phyloP scores from a whole-genome alignment of 2,797 vertebrate species.

The Cichlasoma orientale region DNA sequence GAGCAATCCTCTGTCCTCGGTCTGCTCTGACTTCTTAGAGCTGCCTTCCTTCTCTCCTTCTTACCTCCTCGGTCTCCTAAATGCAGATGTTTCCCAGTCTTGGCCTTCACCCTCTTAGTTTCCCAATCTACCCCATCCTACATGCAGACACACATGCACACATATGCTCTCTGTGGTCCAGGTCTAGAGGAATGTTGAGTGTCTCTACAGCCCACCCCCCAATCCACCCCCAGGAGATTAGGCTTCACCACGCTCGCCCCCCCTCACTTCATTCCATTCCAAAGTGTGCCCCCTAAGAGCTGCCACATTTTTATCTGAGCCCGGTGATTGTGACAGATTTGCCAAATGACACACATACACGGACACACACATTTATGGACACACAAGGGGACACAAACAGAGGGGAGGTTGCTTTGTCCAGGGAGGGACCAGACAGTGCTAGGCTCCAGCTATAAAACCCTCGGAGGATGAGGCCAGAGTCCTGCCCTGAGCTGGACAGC shows the following conservation, averaged over 20 bases:
- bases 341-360: constrained; percentile 72
- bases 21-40: background rate
- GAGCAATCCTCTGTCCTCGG: background rate
- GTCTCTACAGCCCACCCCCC: constrained; percentile 69
- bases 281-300: constrained; percentile 77
- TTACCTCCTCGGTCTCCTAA: background rate
- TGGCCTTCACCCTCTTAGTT: background rate
- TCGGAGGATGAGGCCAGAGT: constrained; percentile 64
- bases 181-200: constrained; percentile 78
- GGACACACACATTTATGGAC: constrained; percentile 57
- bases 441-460: constrained; percentile 74
- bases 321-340: constrained; percentile 80
- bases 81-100: background rate
- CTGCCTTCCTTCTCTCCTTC: background rate
- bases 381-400: constrained; percentile 39
- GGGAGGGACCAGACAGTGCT: constrained; percentile 68
- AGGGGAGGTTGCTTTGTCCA: constrained; percentile 49
- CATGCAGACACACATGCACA: background rate
- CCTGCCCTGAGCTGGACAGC: constrained; percentile 72
- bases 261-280: constrained; percentile 73
- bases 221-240: constrained; percentile 68
- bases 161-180: constrained; percentile 42
- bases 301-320: constrained; percentile 81
- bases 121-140: background rate
- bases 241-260: constrained; percentile 48